Conservation (phyloP, 2,113 vertebrate genomes). For the Lophius piscatorius region DNA sequence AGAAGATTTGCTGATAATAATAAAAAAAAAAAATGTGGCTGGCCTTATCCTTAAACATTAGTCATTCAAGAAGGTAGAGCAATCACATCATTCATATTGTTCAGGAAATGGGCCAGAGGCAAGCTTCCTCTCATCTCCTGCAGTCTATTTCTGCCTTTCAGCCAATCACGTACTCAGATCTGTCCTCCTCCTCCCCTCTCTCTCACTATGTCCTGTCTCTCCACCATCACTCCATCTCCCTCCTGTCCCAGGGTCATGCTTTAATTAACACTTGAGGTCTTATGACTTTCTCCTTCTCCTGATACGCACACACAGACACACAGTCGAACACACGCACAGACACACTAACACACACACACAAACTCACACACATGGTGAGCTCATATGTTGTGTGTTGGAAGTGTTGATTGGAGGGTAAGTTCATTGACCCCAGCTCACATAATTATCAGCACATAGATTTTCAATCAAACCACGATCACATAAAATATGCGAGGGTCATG, state of each 20-base stretch:
- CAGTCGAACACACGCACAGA: slow-evolving; percentile 8
- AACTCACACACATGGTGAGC: slow-evolving; percentile 8
- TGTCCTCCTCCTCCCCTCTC: slow-evolving; percentile 25
- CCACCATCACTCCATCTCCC: slow-evolving; percentile 19
- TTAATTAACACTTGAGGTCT: slow-evolving; percentile 80
- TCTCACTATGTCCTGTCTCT: slow-evolving; percentile 1
- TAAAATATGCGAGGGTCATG: slow-evolving; percentile 2
- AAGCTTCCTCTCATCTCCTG: slow-evolving; percentile 28
- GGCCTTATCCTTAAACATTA: not conserved
- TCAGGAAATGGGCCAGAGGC: slow-evolving; percentile 46
- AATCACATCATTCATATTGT: slow-evolving; percentile 35
- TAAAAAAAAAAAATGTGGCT: not conserved
- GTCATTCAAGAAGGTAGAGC: slow-evolving; percentile 2
- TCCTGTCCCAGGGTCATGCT: slow-evolving; percentile 70
- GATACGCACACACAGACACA: slow-evolving; percentile 26
- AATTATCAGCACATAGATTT: slow-evolving; percentile 58
- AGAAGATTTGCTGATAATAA: not conserved
- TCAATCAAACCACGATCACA: slow-evolving; percentile 47
- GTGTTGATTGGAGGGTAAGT: slow-evolving; percentile 69
- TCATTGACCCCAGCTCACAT: slow-evolving; percentile 51
- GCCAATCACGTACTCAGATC: slow-evolving; percentile 58
- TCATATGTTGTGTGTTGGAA: slow-evolving; percentile 54
- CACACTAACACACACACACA: slow-evolving; percentile 19
- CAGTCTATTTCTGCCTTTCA: slow-evolving; percentile 37
- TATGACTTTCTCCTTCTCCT: slow-evolving; percentile 67